Conservation (phyloP, 2,113 vertebrate species). For the Polypterus bichir region DNA sequence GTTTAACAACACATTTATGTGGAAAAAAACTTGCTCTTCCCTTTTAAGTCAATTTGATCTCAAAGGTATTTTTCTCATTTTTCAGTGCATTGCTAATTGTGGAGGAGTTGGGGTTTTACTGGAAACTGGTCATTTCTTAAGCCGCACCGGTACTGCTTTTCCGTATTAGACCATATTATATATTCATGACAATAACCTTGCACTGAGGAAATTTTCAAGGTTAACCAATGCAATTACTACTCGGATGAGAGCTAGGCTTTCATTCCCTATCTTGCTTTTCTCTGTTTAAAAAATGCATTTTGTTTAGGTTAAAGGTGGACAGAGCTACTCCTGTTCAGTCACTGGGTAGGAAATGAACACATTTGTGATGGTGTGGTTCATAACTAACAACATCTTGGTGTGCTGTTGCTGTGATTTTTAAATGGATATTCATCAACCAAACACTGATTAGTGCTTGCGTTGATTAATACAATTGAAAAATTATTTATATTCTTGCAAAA, state of each 20-base stretch:
- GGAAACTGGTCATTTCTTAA: constrained; percentile 2
- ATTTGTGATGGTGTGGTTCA: background rate
- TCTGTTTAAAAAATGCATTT: background rate
- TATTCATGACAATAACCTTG: constrained; percentile 7
- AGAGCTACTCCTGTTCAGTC: background rate
- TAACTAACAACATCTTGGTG: background rate
- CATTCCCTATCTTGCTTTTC: background rate
- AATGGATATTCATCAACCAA: no score
- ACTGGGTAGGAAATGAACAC: background rate
- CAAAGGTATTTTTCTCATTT: background rate
- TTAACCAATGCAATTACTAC: constrained; percentile 12
- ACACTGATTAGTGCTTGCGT: no score
- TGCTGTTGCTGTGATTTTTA: no score
- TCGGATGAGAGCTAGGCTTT: background rate
- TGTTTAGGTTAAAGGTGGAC: constrained; percentile 9
- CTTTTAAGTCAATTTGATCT: background rate
- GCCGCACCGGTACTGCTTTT: background rate
- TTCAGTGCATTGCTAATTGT: background rate
- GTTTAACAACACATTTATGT: background rate
- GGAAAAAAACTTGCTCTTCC: background rate
- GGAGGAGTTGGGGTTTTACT: constrained; percentile 7
- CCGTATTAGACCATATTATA: constrained; percentile 2
- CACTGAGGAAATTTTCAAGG: constrained; percentile 13
- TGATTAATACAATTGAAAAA: no score
- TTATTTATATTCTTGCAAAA: no score